phyloP scores from a whole-genome alignment of 2,888 invertebrate genomes.

The Neocrepidodera transversa region DNA sequence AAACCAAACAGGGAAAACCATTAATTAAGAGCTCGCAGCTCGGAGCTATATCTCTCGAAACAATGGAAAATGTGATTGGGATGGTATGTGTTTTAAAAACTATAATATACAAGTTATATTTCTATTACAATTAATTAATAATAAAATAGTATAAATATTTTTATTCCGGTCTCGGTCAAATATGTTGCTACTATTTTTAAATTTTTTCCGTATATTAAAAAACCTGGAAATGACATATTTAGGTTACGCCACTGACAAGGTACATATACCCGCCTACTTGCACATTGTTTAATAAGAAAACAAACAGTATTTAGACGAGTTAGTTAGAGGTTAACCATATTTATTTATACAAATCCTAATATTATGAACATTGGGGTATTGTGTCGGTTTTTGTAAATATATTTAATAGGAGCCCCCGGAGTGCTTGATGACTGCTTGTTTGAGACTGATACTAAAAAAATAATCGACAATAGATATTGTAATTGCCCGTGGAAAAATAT shows the following conservation, averaged over 20 bases:
- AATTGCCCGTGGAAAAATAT: constrained; percentile 45
- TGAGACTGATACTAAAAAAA: constrained; percentile 49
- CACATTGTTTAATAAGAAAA: constrained; percentile 50
- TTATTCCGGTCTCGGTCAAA: too few relatives aligned
- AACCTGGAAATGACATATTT: too few relatives aligned
- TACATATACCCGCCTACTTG: constrained; percentile 29
- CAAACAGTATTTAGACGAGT: constrained; percentile 45
- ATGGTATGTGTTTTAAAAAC: too few relatives aligned
- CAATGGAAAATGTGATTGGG: background rate
- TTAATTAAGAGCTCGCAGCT: constrained; percentile 17
- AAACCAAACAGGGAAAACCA: constrained; percentile 20
- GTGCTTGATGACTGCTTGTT: constrained; percentile 47
- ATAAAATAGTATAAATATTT: too few relatives aligned
- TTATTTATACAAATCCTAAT: constrained; percentile 52
- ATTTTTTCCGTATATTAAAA: too few relatives aligned
- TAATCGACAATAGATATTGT: constrained; percentile 46
- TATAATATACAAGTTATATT: too few relatives aligned
- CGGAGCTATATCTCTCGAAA: constrained; percentile 2
- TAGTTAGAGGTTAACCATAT: constrained; percentile 47
- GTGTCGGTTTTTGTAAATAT: constrained; percentile 46
- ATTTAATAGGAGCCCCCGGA: constrained; percentile 44
- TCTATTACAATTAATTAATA: too few relatives aligned
- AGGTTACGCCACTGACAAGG: constrained; percentile 1
- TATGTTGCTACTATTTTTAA: too few relatives aligned
- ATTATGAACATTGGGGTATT: constrained; percentile 52